These are phyloP conservation scores for Drosophila macrospina DNA, from an alignment of 2,888 invertebrate genomes.

Conservation along the genomic window DNA sequence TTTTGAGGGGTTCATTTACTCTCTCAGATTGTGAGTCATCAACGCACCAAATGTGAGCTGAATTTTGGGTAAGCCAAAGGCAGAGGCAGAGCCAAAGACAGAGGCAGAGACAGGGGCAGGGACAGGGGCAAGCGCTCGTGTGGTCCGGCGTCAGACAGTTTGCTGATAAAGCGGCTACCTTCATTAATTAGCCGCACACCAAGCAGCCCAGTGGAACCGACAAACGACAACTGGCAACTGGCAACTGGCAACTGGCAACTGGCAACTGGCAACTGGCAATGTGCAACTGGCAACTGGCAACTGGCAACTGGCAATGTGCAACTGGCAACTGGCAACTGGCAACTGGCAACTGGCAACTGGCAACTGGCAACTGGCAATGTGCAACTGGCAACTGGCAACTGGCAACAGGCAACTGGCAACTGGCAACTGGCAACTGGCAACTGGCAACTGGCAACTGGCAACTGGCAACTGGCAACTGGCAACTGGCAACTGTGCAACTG, in stretches of 20 bases:
- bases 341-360: constrained; percentile 13
- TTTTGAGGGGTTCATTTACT: constrained; percentile 17
- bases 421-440: constrained; percentile 13
- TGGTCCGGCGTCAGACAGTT: constrained; percentile 56
- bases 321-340: constrained; percentile 14
- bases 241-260: constrained; percentile 10
- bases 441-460: background rate
- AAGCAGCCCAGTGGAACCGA: constrained; percentile 3
- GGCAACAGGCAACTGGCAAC: constrained; percentile 15
- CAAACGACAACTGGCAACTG: background rate
- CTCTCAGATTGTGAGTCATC: constrained; percentile 52
- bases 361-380: too few relatives aligned
- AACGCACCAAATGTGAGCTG: constrained; percentile 29
- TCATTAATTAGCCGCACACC: constrained; percentile 76
- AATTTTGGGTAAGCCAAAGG: constrained; percentile 19
- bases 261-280: background rate
- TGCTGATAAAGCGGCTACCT: constrained; percentile 65
- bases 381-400: constrained; percentile 3
- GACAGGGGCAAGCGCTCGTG: constrained; percentile 41
- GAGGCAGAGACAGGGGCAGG: background rate
- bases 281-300: constrained; percentile 1
- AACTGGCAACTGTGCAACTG: background rate
- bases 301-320: too few relatives aligned
- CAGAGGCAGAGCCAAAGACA: background rate
- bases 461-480: constrained; percentile 9